These are phyloP conservation scores for Listronotus oregonensis DNA, from an alignment of 1,140 invertebrate species.

Conservation along the genomic window DNA sequence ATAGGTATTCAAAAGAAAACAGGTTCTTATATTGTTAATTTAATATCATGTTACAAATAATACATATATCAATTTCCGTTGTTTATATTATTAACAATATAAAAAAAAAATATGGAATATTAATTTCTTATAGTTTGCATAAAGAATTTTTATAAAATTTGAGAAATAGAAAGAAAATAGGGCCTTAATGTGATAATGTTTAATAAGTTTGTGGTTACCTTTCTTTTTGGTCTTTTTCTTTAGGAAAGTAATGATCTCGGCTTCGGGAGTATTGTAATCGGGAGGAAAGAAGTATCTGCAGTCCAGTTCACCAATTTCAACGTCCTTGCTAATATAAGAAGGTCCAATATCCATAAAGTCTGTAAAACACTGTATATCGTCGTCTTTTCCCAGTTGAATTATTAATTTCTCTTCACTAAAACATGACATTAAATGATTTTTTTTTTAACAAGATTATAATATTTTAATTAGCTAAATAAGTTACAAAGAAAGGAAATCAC, in stretches of 20 bases:
- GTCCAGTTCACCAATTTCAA: constrained; percentile 63
- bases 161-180: too few relatives aligned
- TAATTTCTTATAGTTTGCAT: too few relatives aligned
- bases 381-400: constrained; percentile 62
- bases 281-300: constrained; percentile 65
- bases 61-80: constrained; percentile 8
- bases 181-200: too few relatives aligned
- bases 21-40: background rate
- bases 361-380: constrained; percentile 56
- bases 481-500: too few relatives aligned
- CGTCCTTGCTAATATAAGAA: constrained; percentile 64
- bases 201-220: too few relatives aligned
- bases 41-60: constrained; percentile 4
- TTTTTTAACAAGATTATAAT: too few relatives aligned
- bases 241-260: constrained; percentile 41
- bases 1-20: background rate
- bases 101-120: too few relatives aligned
- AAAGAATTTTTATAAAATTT: too few relatives aligned
- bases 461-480: too few relatives aligned
- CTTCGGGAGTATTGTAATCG: constrained; percentile 58
- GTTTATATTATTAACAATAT: too few relatives aligned
- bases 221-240: constrained; percentile 45
- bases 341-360: constrained; percentile 62
- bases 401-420: constrained; percentile 66
- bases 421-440: constrained; percentile 1